Evolutionary conservation across 2,888 invertebrate species (phyloP), one percentile per base, ranked within the genome.

Genomic region (Cepaea hortensis): DNA sequence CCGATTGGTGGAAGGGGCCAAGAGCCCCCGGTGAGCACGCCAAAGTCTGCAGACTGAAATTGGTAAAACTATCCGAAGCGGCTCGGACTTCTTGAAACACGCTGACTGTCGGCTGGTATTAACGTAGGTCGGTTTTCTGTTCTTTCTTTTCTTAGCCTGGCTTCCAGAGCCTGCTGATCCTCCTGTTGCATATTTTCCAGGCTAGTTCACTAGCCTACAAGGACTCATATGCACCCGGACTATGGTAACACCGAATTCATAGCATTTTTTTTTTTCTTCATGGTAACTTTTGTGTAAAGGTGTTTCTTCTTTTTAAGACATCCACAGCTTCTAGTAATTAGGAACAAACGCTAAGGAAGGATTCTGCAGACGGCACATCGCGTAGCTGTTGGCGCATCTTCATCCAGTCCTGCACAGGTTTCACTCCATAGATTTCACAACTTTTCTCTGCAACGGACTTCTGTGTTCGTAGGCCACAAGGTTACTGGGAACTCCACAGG

Each of bases 1-100:
- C 68, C 75, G 82, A 82, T 82, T 86, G 82, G 86, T 76, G 68
- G 85, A 65, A 82, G 72, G 82, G 70, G 55, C 73, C 46, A 20
- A 82, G 86, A 77, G 84, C 87, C 89, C 87, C 88, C 89, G 88
- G 88, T 90, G 89, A 90, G 90, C 89, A 83, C 68, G 77, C 90
- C 89, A 89, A 89, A 90, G 90, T 87, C 89, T 90, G 90, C 90
- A 90, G 87, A 87, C 92, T 93, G 90, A 92, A 92, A 93, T 92
- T 91, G 92, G 92, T 91, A 92, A 93, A 91, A 91, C 91, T 91
- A 90, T 91, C 91, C 68, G 77, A 76, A 86, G n/a, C 81, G 61
- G 79, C 68, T 35, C n/a, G 20, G 20, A 23, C 82, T 68, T 77
- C 23, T 7, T 70, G 77, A 86, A 81, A 81, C 85, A 68, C 82